phyloP scores from a whole-genome alignment of 1,140 invertebrate genomes.

The Periplaneta americana region DNA sequence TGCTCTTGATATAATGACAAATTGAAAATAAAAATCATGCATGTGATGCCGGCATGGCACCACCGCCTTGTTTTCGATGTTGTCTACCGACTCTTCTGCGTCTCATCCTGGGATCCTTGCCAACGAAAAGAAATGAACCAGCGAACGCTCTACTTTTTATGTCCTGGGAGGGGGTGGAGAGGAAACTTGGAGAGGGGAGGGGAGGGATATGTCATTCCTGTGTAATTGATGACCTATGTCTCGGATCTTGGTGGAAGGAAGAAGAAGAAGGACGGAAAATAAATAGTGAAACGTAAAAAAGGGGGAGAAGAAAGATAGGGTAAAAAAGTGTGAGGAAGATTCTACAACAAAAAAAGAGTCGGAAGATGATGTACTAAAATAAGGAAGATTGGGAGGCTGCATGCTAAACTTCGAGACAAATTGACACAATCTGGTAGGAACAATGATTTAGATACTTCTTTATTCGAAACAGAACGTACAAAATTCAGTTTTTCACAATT shows the following conservation, averaged over 20 bases:
- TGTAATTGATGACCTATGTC: conserved; percentile 3
- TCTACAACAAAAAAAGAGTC: background rate
- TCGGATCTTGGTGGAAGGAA: too few species aligned
- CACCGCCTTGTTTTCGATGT: background rate
- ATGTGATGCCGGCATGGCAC: background rate
- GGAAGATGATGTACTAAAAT: background rate
- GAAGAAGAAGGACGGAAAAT: background rate
- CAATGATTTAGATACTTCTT: too few species aligned
- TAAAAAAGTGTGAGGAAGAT: background rate
- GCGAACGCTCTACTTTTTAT: background rate
- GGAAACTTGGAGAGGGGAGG: background rate
- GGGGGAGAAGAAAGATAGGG: too few species aligned
- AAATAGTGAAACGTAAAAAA: background rate
- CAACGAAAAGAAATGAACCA: background rate
- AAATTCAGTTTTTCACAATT: too few species aligned
- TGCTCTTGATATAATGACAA: too few species aligned
- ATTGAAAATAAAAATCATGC: too few species aligned
- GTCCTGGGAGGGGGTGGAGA: background rate
- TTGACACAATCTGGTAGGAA: too few species aligned
- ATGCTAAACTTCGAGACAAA: too few species aligned
- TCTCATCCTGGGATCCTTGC: background rate
- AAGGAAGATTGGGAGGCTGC: background rate
- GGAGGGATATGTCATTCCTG: background rate
- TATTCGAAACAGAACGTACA: too few species aligned
- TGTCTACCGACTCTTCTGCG: background rate